Evolutionary conservation across 2,888 invertebrate species (phyloP), one percentile per base, ranked within the genome.

Genomic region (Mycalesis mineus): DNA sequence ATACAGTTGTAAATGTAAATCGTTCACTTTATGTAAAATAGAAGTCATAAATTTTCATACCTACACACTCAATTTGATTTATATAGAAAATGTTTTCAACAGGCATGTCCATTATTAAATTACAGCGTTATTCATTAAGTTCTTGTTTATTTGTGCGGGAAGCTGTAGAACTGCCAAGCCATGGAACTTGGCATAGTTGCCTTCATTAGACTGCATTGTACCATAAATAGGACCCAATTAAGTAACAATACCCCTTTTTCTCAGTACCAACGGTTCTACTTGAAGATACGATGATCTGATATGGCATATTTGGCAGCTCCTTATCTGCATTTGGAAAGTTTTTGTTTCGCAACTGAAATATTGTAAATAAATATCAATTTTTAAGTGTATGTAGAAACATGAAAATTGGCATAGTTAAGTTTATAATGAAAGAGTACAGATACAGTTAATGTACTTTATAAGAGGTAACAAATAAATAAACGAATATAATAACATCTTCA

Each of bases 131-230:
- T 55, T 60, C 57, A 47, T 57, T 60, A 60, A 39, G 51, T 47
- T 50, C 60, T 54, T 57, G 53, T 51, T 57, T 44, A 37, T 6
- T 51, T 5, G n/a, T 15, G 7, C 39, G 17, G 13, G n/a, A 39
- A 14, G 14, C 4, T 47, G 9, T 14, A 41, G 6, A 31, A 7
- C 11, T 37, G 31, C 51, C 3, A 40, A 6, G 39, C 14, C 33
- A 47, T 33, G 4, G 2, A 2, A 22, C n/a, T 28, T 36, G 49
- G 53, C 50, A 22, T 44, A 40, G 48, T 42, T 33, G 40, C 51
- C 62, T 64, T 66, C 59, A 62, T 66, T 66, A 65, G 63, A n/a
- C 36, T 31, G 50, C 58, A 59, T 65, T 64, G 64, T 64, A 56
- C 42, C 47, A 33, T 58, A 50, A 58, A 58, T 61, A 50, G 45